Evolutionary conservation across 2,113 vertebrate species (phyloP), one percentile per base, ranked within the genome.

Genomic region (Glareola pratincola): DNA sequence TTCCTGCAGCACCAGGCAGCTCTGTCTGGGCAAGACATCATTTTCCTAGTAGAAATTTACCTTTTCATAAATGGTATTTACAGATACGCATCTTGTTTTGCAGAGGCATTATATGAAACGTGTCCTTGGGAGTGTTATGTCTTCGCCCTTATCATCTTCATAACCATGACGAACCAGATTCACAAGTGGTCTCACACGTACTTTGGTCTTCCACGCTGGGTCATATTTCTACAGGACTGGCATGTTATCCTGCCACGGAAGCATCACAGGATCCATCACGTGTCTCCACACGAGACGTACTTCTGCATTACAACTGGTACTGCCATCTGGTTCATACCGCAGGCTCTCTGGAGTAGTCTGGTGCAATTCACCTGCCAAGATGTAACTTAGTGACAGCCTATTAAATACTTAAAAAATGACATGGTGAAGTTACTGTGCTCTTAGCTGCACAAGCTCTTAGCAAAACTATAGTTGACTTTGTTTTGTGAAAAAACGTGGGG

Each of bases 171-270:
- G 43, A 99, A 99, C 98, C 99, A 99, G 98, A 99, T 99, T 97
- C 99, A 99, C 98, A 99, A 99, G 98, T 99, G 99, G 99, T 99
- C 99, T 2, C 99, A 99, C 97, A 99, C 99, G 0, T 99, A 99
- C 97, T 99, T 99, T 2, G 99, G 99, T 90, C 98, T 99, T 68
- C 99, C 99, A 2, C 83, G 95, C 68, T 99, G 99, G 99, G 99
- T 99, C 13, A 78, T 97, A 18, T 81, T 99, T 74, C 98, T 99
- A 2, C 99, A 99, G 97, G 98, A 99, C 98, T 99, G 98, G 97
- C 99, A 99, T 54, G n/a, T 99, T 94, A 99, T 99, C 97, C 98
- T 99, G 41, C 99, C 99, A 2, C 97, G 99, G 64, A 99, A 99
- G 94, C 99, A 99, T 96, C 99, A 99, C 94, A 98, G 99, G 93